Conservation (phyloP, 2,113 vertebrate genomes). For the Rhabdornis inornatus region DNA sequence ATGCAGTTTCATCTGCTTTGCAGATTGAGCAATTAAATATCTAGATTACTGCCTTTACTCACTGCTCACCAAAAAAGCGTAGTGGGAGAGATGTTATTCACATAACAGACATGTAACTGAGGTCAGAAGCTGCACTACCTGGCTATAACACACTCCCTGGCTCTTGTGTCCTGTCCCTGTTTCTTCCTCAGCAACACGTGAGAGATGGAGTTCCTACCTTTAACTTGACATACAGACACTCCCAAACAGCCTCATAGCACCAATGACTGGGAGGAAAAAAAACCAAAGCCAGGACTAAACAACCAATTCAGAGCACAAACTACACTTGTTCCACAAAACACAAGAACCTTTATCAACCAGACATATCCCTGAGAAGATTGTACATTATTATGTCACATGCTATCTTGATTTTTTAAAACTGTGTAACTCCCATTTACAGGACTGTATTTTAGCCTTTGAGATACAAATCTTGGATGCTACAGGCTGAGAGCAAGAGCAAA, state of each 20-base stretch:
- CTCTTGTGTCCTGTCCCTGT: not conserved
- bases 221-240: not conserved
- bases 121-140: not conserved
- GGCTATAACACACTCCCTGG: not conserved
- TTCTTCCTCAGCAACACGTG: fast-evolving
- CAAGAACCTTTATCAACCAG: not conserved
- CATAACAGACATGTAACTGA: not conserved
- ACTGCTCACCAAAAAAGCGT: not conserved
- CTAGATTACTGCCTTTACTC: not conserved
- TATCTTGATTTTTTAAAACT: not conserved
- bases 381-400: no score
- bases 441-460: not conserved
- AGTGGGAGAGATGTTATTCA: not conserved
- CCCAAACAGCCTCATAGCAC: not conserved
- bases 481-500: not conserved
- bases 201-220: not conserved
- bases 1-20: slow-evolving; percentile 27
- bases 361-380: not conserved
- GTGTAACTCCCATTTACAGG: not conserved
- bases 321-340: not conserved
- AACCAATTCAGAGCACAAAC: not conserved
- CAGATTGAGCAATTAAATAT: not conserved
- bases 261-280: not conserved
- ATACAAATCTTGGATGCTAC: not conserved
- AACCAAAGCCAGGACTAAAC: not conserved